phyloP scores from a whole-genome alignment of 2,797 vertebrate species.

The Pelochelys cantorii region DNA sequence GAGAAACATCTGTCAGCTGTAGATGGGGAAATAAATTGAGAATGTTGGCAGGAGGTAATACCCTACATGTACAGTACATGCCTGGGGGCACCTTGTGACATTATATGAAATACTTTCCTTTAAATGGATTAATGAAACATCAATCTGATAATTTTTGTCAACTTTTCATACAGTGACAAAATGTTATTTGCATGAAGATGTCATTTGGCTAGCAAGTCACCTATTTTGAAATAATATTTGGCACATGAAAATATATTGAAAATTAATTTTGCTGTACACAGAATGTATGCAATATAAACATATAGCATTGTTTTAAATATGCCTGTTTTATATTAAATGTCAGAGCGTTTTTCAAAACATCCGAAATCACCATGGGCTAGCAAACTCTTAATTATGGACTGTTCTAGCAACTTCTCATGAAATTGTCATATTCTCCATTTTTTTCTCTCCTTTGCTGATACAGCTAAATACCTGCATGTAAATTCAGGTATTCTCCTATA shows the following conservation, averaged over 20 bases:
- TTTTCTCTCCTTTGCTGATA: not conserved
- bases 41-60: not conserved
- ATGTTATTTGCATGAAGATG: not conserved
- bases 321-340: not conserved
- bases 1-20: not conserved
- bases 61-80: not conserved
- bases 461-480: accelerated
- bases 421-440: not conserved
- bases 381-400: not conserved
- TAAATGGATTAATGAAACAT: not conserved
- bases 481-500: not conserved
- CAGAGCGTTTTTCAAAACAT: not conserved
- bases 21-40: not conserved
- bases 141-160: not conserved
- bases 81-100: not conserved
- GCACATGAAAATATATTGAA: not conserved
- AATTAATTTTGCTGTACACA: not conserved
- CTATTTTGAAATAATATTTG: not conserved
- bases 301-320: not conserved
- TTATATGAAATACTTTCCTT: not conserved
- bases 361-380: not conserved
- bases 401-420: not conserved
- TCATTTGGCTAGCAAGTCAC: not conserved
- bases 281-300: not conserved
- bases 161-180: not conserved